Evolutionary conservation across 1,140 invertebrate genomes (phyloP).

Genomic region (Drosophila watanabei): DNA sequence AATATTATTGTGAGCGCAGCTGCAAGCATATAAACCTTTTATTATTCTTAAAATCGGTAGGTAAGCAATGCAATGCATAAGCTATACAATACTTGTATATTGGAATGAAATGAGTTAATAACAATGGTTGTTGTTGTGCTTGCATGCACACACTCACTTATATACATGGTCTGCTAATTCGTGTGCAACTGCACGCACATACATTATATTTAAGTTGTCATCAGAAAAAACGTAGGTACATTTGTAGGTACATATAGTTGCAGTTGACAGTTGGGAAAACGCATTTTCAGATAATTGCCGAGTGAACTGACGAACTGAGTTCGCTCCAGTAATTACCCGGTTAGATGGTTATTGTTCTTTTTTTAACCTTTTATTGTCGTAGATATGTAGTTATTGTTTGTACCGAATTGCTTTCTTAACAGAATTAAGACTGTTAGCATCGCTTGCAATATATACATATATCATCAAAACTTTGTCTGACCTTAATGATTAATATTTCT

Average conservation of each 20-base stretch:
- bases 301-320: conserved; percentile 25
- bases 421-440: not conserved
- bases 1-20: not conserved
- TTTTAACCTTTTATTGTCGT: conserved; percentile 46
- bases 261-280: conserved; percentile 68
- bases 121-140: conserved; percentile 28
- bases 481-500: too few species aligned
- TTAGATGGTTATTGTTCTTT: conserved; percentile 63
- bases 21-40: not conserved
- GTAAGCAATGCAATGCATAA: not conserved
- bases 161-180: conserved; percentile 1
- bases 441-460: not conserved
- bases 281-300: conserved; percentile 72
- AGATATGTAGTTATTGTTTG: conserved; percentile 30
- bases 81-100: not conserved
- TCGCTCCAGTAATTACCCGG: conserved; percentile 54
- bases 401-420: not conserved
- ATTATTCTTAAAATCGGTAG: not conserved
- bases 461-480: not conserved
- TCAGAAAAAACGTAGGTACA: conserved; percentile 49
- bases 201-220: conserved; percentile 74
- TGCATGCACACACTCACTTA: conserved; percentile 22
- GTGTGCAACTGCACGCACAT: conserved; percentile 31
- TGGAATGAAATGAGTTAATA: conserved; percentile 6
- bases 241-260: conserved; percentile 60